Base-by-base conservation (phyloP, 2,888 invertebrate species). In the Notodonta ziczac region DNA sequence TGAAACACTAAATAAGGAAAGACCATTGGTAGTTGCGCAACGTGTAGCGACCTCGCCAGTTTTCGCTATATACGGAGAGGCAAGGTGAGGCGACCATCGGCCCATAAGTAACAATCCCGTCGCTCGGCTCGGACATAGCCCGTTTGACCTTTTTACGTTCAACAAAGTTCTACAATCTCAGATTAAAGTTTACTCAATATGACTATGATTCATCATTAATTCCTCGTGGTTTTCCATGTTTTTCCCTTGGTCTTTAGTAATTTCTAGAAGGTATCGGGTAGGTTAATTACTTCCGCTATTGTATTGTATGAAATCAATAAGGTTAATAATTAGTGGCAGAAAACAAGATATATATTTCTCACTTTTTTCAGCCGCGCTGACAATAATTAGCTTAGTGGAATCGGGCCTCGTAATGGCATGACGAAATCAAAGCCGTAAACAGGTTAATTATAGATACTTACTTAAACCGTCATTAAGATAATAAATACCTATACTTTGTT, bases 41-140 rank as follows among this genome's bases (percentile, higher is more conserved):
- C 80, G 70, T 74, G 77, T 71, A 73, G 80, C 81, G 89, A 84
- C 91, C 92, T 91, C 91, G 90, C 76, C 84, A 78, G 84, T 86
- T 89, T 90, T 84, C 77, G 77, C 91, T 89, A 81, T 89, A 88
- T 88, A 89, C 82, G 91, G 91, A 64, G 76, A 78, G 73, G 75
- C 89, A 89, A 92, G 92, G 91, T 87, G 82, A 89, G 83, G 81
- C 86, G 83, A 83, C 81, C 86, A 83, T 78, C 83, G 82, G 81
- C 79, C 86, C 85, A 87, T 87, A 86, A 82, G 78, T 80, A 80
- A 80, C 78, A 80, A 73, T 62, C 78, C 76, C 72, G 80, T 73
- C 73, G 72, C 76, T 70, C 70, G 66, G 62, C 59, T 66, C 70
- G 70, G 73, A 73, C 66, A 70, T 69, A 73, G 76, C 73, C 67